Evolutionary conservation across 2,888 invertebrate species (phyloP), one percentile per base, ranked within the genome.

Genomic region (Trachelus troglodyta): DNA sequence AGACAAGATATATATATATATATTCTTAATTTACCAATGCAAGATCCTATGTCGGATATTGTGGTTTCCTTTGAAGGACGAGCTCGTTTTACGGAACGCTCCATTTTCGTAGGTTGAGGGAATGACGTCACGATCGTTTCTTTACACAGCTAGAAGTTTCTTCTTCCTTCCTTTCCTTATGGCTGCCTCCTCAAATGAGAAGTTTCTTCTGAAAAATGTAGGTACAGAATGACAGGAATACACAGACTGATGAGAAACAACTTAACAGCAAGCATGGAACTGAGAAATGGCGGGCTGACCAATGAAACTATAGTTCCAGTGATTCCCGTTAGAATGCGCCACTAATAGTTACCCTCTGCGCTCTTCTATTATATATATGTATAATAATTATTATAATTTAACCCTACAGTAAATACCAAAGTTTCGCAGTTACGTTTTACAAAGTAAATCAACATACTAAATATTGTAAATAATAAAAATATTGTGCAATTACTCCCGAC

Each of bases 31-130:
- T 82, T 82, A 88, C 89, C 81, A 71, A 89, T 76, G 40, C 83
- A 85, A 11, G 79, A 34, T 12, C 86, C 81, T 69, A 87, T 87
- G 30, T 87, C 88, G n/a, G 34, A n/a, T 15, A 89, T 34, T n/a
- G 74, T 69, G 34, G 83, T 74, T 77, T 87, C 85, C 76, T 83
- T 83, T 11, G 86, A 80, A 4, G 81, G 1, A 81, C 80, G 88
- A 23, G 68, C 30, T 23, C 86, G 86, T 81, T 88, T 89, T 6
- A 12, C 35, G 33, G 31, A 35, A 11, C 81, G 82, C 69, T 85
- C 83, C 86, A 86, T 86, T 69, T 69, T 85, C 15, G 12, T 15
- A 56, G 40, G 0, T 4, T 40, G 15, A 15, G 23, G 1, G 23
- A 15, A 4, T 23, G 23, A 9, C 23, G 23, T 23, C 40, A 56